Evolutionary conservation across 1,140 invertebrate species (phyloP).

Genomic region (Hycleus phaleratus): DNA sequence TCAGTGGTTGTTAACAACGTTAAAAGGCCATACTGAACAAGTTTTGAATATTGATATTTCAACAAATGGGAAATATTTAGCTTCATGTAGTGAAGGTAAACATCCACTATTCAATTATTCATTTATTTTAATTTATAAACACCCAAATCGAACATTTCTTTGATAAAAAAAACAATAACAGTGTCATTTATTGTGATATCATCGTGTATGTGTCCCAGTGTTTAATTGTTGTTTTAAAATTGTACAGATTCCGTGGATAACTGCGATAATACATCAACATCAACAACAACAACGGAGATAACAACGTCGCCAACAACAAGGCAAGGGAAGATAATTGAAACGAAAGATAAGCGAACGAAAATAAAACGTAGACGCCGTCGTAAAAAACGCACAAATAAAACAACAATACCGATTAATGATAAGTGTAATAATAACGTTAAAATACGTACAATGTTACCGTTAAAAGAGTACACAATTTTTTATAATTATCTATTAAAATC

Average conservation of each 20-base stretch:
- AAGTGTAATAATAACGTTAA: background rate
- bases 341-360: too few species aligned
- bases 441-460: background rate
- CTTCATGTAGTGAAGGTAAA: constrained; percentile 66
- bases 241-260: background rate
- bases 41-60: constrained; percentile 73
- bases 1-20: constrained; percentile 64
- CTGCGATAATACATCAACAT: background rate
- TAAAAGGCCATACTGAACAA: constrained; percentile 70
- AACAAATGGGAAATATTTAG: constrained; percentile 74
- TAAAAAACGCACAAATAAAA: background rate
- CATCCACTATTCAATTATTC: background rate
- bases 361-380: too few species aligned
- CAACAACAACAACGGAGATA: constrained; percentile 7
- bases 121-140: background rate
- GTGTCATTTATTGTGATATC: background rate
- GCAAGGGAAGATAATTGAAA: too few species aligned
- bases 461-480: background rate
- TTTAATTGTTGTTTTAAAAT: background rate
- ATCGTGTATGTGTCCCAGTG: background rate
- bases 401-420: constrained; percentile 9
- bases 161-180: background rate
- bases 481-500: background rate
- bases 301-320: too few species aligned
- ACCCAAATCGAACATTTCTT: background rate